Evolutionary conservation across 2,113 vertebrate genomes (phyloP).

Genomic region (Ia io): DNA sequence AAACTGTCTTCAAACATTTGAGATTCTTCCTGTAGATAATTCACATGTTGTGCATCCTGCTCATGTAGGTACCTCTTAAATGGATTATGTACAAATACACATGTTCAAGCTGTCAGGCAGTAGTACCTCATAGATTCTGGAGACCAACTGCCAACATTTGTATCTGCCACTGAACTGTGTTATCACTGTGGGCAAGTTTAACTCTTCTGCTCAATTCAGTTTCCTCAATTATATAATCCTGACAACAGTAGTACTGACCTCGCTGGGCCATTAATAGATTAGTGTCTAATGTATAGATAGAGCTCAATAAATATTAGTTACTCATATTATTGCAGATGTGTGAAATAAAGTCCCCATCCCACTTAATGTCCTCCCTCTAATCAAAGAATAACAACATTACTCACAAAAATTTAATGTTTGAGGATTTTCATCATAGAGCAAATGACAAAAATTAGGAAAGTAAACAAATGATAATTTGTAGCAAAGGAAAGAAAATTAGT

Average conservation of each 20-base stretch:
- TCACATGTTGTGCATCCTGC: background rate
- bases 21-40: background rate
- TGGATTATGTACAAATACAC: background rate
- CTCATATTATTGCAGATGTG: background rate
- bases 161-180: background rate
- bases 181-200: background rate
- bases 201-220: background rate
- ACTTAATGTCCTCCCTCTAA: background rate
- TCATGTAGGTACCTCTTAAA: background rate
- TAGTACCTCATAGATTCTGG: background rate
- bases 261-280: background rate
- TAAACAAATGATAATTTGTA: background rate
- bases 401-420: constrained; percentile 54
- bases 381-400: constrained; percentile 18
- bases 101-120: background rate
- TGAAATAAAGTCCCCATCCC: background rate
- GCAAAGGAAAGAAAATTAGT: constrained; percentile 18
- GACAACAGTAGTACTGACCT: background rate
- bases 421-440: constrained; percentile 29
- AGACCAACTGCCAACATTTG: background rate
- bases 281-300: background rate
- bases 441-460: constrained; percentile 42
- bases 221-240: background rate
- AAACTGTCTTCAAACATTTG: background rate
- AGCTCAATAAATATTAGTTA: background rate